Evolutionary conservation across 1,140 invertebrate genomes (phyloP).

Genomic region (Pantala flavescens): DNA sequence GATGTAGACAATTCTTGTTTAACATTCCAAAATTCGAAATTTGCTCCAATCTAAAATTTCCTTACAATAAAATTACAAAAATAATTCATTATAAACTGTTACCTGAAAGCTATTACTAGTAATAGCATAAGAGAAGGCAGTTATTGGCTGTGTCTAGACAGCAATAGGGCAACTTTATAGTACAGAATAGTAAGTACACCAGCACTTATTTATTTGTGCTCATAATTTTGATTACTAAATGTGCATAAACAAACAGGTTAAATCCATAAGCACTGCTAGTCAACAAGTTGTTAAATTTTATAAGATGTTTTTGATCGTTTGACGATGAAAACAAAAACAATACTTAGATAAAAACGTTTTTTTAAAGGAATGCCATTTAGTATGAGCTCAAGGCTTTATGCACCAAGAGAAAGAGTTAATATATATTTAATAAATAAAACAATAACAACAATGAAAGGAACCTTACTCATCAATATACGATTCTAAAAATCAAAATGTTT

Average conservation of each 20-base stretch:
- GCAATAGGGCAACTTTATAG: background rate
- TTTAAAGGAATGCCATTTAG: too few species aligned
- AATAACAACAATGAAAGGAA: too few species aligned
- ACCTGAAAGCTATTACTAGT: background rate
- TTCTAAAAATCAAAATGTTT: too few species aligned
- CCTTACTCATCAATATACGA: too few species aligned
- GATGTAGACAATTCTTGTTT: background rate
- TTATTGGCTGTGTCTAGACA: background rate
- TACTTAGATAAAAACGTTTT: too few species aligned
- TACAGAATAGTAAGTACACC: background rate
- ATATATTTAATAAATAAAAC: too few species aligned
- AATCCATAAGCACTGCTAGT: background rate
- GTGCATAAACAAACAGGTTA: background rate
- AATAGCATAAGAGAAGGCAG: background rate
- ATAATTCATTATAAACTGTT: background rate
- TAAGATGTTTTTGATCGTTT: too few species aligned
- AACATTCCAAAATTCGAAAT: background rate
- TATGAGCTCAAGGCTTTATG: too few species aligned
- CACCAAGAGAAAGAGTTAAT: too few species aligned
- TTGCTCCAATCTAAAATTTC: background rate
- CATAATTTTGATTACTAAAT: background rate
- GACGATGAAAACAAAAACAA: too few species aligned
- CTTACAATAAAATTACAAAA: background rate
- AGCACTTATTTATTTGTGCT: background rate
- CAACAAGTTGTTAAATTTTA: too few species aligned